Base-by-base conservation (phyloP, 2,113 vertebrate genomes). In the Pycnonotus jocosus region DNA sequence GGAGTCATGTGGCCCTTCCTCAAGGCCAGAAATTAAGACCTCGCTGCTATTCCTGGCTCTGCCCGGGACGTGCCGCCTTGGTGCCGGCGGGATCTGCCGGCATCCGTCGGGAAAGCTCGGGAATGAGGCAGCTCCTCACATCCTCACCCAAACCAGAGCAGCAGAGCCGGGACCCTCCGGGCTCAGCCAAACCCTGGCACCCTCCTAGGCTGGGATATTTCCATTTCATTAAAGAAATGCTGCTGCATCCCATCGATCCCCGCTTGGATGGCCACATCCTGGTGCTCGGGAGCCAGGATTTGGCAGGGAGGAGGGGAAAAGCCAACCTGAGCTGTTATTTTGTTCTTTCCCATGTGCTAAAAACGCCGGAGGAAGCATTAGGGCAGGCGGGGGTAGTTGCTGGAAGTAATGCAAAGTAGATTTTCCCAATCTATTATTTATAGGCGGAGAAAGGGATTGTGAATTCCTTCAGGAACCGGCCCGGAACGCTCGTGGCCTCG, bases 381-480 rank as follows among this genome's bases (percentile, higher is more conserved):
- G 92, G 82, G 53, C 65, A 44, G 84, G 70, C 30, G 27, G 65
- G 87, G 86, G 85, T 65, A 73, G 64, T 40, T 70, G 70, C 57
- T 86, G 81, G 90, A 70, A 83, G 91, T 86, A 91, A 91, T 73
- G 85, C 87, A 51, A 73, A 86, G 83, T 54, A 42, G 72, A 53
- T 84, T 83, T 85, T 86, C 31, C 25, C 17, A 57, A 96, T 96
- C 90, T 94, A 77, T 95, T 97, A 96, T 97, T 97, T 85, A 96
- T 94, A 64, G 81, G 78, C 0, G 5, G 70, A 51, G 83, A 81
- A 93, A 82, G 28, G 86, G 71, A 38, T 66, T 12, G 58, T 76
- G 83, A n/a, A 27, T 91, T 92, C 66, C 72, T 91, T 4, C 93
- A 69, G 90, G 96, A 82, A 10, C n/a, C 2, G 1, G 21, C 73